Conservation (phyloP, 1,140 invertebrate species). For the Zaprionus camerounensis region DNA sequence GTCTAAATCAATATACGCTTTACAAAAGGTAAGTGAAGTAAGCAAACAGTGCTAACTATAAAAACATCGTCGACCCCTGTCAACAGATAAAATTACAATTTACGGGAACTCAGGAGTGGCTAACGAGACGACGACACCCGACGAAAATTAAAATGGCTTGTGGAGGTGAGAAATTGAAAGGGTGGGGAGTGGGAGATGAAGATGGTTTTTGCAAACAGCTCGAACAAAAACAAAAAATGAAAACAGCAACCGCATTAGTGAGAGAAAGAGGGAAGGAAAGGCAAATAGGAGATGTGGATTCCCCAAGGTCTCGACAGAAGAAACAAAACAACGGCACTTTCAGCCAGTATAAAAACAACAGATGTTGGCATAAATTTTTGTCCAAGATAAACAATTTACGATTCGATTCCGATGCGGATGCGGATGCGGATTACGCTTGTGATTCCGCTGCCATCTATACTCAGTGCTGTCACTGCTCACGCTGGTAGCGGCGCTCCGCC, state of each 20-base stretch:
- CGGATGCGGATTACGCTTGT: background rate
- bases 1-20: no score
- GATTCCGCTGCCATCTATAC: background rate
- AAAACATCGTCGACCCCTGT: conserved; percentile 53
- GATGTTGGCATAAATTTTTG: conserved; percentile 77
- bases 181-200: background rate
- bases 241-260: conserved; percentile 32
- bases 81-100: conserved; percentile 80
- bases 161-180: conserved; percentile 19
- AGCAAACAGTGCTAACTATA: conserved; percentile 36
- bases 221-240: conserved; percentile 74
- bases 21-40: background rate
- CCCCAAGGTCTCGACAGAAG: conserved; percentile 1
- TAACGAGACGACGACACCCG: conserved; percentile 66
- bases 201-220: conserved; percentile 36
- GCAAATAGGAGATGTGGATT: conserved; percentile 21
- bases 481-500: background rate
- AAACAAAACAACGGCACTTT: conserved; percentile 39
- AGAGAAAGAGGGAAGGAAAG: conserved; percentile 13
- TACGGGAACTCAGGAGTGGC: conserved; percentile 77
- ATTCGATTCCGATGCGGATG: conserved; percentile 17
- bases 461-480: background rate
- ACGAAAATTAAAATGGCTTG: conserved; percentile 68
- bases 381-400: conserved; percentile 77
- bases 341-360: conserved; percentile 57